Percentiles rank a stretch among this genome's conserved stretches.
Evolutionary conservation across 2,888 invertebrate species (phyloP).

Genomic region (Brenthis daphne): DNA sequence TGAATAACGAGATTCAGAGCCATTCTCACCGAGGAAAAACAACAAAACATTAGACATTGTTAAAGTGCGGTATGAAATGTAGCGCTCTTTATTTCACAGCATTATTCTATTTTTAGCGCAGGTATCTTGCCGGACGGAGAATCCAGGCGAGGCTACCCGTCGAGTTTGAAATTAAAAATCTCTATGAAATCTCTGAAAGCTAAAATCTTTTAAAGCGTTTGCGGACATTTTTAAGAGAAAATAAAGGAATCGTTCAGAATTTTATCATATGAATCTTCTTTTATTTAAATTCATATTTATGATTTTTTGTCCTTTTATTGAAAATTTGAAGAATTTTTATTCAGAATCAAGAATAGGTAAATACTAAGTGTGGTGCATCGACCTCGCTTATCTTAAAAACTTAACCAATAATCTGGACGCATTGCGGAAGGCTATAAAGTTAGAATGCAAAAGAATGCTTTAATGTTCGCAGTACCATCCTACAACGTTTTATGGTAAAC

Average conservation of each 20-base stretch:
- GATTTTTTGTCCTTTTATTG: neutral
- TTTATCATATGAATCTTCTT: slow-evolving; percentile 1
- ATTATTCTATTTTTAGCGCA: slow-evolving; percentile 59
- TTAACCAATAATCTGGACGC: slow-evolving; percentile 56
- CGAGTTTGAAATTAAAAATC: slow-evolving; percentile 58
- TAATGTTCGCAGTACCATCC: slow-evolving; percentile 46
- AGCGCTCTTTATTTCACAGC: slow-evolving; percentile 53
- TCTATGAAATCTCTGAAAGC: slow-evolving; percentile 55
- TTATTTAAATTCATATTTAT: slow-evolving; percentile 6
- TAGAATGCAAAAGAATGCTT: slow-evolving; percentile 55
- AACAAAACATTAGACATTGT: slow-evolving; percentile 41
- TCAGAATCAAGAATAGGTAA: slow-evolving; percentile 31
- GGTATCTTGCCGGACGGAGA: slow-evolving; percentile 56
- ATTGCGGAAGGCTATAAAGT: slow-evolving; percentile 59
- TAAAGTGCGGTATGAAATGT: slow-evolving; percentile 53
- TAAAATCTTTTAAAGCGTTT: slow-evolving; percentile 46
- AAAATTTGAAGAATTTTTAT: neutral
- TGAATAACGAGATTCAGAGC: slow-evolving; percentile 41
- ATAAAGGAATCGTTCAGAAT: slow-evolving; percentile 15
- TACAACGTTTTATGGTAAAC: slow-evolving; percentile 46
- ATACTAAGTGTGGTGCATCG: slow-evolving; percentile 49
- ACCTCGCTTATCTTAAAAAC: slow-evolving; percentile 53
- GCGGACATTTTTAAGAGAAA: slow-evolving; percentile 19
- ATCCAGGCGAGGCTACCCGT: slow-evolving; percentile 47
- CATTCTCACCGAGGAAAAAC: slow-evolving; percentile 43